Evolutionary conservation across 2,888 invertebrate species (phyloP).

Genomic region (Torymus texanus): DNA sequence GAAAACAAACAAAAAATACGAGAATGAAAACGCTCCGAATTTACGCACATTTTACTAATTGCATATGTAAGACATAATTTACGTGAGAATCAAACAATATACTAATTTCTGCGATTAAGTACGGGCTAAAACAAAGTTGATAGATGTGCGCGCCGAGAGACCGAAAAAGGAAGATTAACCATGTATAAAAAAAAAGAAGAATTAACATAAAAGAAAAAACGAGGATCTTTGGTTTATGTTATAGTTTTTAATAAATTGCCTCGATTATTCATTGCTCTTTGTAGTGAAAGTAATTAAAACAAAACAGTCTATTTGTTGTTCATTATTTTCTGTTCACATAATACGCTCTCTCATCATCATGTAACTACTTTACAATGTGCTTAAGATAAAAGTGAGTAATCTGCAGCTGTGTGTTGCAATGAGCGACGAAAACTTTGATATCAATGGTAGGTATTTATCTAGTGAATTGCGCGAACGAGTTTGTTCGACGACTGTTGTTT

Average conservation of each 20-base stretch:
- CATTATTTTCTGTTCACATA: slow-evolving; percentile 9
- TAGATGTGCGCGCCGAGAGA: slow-evolving; percentile 1
- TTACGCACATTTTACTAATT: slow-evolving; percentile 45
- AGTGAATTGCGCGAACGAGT: too few species aligned
- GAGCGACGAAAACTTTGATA: too few species aligned
- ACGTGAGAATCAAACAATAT: slow-evolving; percentile 44
- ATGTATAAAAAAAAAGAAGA: slow-evolving; percentile 13
- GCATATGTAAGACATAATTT: slow-evolving; percentile 14
- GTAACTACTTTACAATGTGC: too few species aligned
- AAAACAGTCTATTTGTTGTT: slow-evolving; percentile 24
- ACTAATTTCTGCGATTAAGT: slow-evolving; percentile 23
- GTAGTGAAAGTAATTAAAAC: slow-evolving; percentile 40
- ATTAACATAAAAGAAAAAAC: slow-evolving; percentile 11
- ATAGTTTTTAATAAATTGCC: slow-evolving; percentile 51
- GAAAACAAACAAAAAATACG: slow-evolving; percentile 3
- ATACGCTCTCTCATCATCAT: too few species aligned
- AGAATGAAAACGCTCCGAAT: slow-evolving; percentile 23
- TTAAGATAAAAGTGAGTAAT: too few species aligned
- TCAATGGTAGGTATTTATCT: too few species aligned
- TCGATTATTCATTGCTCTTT: slow-evolving; percentile 41
- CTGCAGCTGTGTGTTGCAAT: too few species aligned
- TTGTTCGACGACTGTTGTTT: too few species aligned
- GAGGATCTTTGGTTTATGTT: slow-evolving; percentile 38
- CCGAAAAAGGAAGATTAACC: slow-evolving; percentile 6
- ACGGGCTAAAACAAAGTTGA: slow-evolving; percentile 36